A percentile compares a stretch with the other conserved stretches of the same genome.
Evolutionary conservation across 2,113 vertebrate species (phyloP).

Genomic region (Spermophilus dauricus): DNA sequence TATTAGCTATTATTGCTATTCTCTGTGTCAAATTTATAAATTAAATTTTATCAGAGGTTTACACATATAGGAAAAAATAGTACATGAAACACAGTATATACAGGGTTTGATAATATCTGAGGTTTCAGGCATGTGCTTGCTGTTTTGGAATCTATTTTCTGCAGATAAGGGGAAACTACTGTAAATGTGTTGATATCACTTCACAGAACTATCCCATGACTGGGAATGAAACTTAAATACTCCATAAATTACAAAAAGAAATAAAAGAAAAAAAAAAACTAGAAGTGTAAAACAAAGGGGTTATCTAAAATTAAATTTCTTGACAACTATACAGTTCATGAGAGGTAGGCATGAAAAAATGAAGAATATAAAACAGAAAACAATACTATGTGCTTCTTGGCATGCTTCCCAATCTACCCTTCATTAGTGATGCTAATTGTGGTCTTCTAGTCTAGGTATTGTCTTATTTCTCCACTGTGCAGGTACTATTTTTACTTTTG

Average conservation of each 20-base stretch:
- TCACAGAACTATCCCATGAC: not conserved
- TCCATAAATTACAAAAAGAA: conserved; percentile 1
- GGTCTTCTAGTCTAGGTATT: not conserved
- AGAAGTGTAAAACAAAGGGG: not conserved
- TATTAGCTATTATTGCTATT: not conserved
- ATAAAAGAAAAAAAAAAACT: not conserved
- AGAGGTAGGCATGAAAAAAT: not conserved
- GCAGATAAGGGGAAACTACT: not conserved
- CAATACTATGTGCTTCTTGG: not conserved
- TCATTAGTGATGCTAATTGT: not conserved
- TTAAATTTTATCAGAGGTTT: not conserved
- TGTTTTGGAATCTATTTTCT: not conserved
- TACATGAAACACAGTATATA: not conserved
- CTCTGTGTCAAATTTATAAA: not conserved
- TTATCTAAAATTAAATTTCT: not conserved
- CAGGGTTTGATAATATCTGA: not conserved
- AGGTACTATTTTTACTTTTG: not conserved
- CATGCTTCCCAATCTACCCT: too few species aligned
- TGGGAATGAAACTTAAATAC: conserved; percentile 16
- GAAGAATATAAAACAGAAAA: not conserved
- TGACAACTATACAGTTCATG: not conserved
- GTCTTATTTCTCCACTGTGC: not conserved
- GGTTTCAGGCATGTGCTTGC: not conserved
- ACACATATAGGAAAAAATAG: not conserved
- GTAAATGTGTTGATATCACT: not conserved